phyloP scores from a whole-genome alignment of 2,888 invertebrate genomes.

The Cacoxenus indagator region DNA sequence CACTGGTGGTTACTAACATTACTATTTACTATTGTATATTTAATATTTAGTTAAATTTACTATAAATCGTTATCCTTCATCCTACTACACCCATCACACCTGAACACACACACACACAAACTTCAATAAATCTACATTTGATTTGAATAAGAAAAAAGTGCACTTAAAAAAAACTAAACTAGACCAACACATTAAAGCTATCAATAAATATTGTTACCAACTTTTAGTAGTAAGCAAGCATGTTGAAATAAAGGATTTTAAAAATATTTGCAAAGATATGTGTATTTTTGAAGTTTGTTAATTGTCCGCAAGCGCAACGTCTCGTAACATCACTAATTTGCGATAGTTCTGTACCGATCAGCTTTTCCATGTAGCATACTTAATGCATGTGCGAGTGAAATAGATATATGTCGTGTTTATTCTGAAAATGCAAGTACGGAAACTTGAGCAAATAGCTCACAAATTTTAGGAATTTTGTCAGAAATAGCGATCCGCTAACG shows the following conservation, averaged over 20 bases:
- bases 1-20: constrained; percentile 51
- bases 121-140: neutral
- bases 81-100: no score
- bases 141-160: constrained; percentile 5
- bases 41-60: neutral
- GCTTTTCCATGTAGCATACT: no score
- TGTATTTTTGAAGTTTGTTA: neutral
- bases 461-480: no score
- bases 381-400: no score
- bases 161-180: constrained; percentile 3
- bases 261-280: constrained; percentile 30
- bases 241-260: constrained; percentile 63
- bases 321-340: no score
- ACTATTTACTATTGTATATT: neutral
- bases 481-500: no score
- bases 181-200: neutral
- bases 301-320: neutral
- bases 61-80: no score
- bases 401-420: no score
- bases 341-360: no score
- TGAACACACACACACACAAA: neutral
- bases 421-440: no score
- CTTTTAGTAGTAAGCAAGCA: constrained; percentile 52
- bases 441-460: no score
- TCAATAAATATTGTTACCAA: constrained; percentile 36